phyloP scores from a whole-genome alignment of 2,113 vertebrate genomes.

The Pseudorhombus dupliciocellatus region DNA sequence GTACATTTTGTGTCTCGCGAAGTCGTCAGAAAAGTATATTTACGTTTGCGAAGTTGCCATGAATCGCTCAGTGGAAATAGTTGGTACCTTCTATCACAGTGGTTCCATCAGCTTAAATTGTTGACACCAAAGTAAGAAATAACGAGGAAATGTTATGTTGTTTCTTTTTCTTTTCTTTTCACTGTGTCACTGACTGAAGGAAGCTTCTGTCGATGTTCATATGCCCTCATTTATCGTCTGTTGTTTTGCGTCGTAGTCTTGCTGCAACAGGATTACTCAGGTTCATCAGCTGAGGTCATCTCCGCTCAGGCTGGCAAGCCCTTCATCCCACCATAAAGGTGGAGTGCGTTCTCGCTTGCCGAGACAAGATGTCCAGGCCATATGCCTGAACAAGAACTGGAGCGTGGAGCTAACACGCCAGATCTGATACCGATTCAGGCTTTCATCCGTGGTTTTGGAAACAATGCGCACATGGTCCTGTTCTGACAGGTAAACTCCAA shows the following conservation, averaged over 20 bases:
- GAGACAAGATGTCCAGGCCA: not conserved
- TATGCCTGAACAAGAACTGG: not conserved
- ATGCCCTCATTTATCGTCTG: no score
- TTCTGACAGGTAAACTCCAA: constrained; percentile 22
- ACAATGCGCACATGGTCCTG: constrained; percentile 6
- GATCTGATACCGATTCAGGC: not conserved
- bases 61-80: no score
- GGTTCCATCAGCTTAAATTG: no score
- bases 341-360: not conserved
- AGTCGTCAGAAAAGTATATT: no score
- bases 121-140: no score
- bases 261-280: not conserved
- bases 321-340: not conserved
- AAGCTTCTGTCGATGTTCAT: no score
- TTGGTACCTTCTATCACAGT: no score
- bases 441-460: not conserved
- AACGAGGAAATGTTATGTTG: not conserved
- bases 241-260: not conserved
- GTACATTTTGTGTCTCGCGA: no score
- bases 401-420: no score
- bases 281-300: constrained; percentile 9
- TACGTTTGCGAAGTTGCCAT: no score
- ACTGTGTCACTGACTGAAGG: no score
- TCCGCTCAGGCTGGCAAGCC: not conserved
- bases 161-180: no score